These are phyloP conservation scores for Sycobia sp. DNA, from an alignment of 1,140 invertebrate genomes.

Conservation along the genomic window DNA sequence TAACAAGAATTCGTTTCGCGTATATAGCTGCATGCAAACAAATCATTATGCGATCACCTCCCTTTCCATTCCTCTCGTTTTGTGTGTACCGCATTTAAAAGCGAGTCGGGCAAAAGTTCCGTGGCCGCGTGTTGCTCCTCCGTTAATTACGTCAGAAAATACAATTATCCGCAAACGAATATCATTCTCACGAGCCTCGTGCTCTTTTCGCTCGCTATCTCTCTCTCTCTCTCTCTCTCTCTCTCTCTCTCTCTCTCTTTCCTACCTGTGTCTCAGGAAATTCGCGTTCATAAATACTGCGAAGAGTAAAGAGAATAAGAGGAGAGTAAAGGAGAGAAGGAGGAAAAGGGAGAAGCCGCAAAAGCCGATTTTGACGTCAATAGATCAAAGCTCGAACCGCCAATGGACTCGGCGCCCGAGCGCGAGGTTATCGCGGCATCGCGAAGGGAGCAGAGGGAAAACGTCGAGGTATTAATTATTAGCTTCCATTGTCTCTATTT, in stretches of 20 bases:
- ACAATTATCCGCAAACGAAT: constrained; percentile 31
- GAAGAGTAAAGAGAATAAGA: too few species aligned
- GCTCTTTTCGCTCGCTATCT: too few species aligned
- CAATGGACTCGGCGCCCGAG: not conserved
- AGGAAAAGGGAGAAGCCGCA: constrained; percentile 11
- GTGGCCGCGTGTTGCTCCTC: too few species aligned
- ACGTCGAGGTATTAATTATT: constrained; percentile 36
- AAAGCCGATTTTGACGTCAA: constrained; percentile 31
- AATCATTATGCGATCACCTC: too few species aligned
- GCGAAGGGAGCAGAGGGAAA: constrained; percentile 8
- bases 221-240: too few species aligned
- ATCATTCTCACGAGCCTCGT: constrained; percentile 20
- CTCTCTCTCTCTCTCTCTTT: too few species aligned
- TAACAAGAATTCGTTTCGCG: too few species aligned
- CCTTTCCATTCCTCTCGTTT: too few species aligned
- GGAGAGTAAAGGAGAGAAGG: too few species aligned
- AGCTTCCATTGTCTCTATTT: constrained; percentile 33
- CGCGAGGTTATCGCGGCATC: constrained; percentile 31
- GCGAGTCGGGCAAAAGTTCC: too few species aligned
- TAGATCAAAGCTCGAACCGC: constrained; percentile 30
- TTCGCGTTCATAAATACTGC: constrained; percentile 32
- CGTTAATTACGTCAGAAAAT: constrained; percentile 24
- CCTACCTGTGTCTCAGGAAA: constrained; percentile 21
- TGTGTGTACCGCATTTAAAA: too few species aligned
- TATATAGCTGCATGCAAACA: too few species aligned